phyloP scores from a whole-genome alignment of 2,113 vertebrate species.

The Platichthys stellatus region DNA sequence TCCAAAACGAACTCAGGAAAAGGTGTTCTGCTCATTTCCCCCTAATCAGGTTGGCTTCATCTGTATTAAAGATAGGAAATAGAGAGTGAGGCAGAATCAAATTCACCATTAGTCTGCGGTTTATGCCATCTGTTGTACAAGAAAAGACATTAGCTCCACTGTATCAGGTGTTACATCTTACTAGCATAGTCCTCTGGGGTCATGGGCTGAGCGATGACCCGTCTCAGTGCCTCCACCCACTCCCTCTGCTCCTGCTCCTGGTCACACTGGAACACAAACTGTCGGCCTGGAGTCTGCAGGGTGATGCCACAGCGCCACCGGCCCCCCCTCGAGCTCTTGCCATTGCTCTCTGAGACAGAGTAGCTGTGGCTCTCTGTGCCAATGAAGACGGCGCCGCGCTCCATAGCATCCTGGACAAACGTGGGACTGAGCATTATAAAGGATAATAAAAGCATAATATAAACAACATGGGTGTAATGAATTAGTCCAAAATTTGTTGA shows the following conservation, averaged over 20 bases:
- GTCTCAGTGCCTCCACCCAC: conserved; percentile 87
- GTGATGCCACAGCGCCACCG: conserved; percentile 86
- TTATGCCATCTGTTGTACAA: neutral
- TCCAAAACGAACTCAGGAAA: neutral
- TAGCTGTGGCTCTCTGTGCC: conserved; percentile 87
- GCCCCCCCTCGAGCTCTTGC: conserved; percentile 77
- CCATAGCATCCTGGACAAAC: conserved; percentile 86
- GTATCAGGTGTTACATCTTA: conserved; percentile 56
- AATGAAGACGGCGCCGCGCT: conserved; percentile 89
- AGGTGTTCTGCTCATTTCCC: conserved; percentile 62
- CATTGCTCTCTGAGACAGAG: conserved; percentile 79
- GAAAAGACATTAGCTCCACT: neutral
- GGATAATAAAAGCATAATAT: no score
- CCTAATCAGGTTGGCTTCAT: conserved; percentile 78
- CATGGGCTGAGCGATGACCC: conserved; percentile 85
- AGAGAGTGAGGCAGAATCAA: neutral
- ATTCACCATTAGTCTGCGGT: neutral
- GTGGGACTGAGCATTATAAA: no score
- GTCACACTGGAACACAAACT: conserved; percentile 91
- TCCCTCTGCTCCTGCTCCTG: conserved; percentile 87
- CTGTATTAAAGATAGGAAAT: conserved; percentile 52
- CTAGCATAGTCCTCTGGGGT: conserved; percentile 80
- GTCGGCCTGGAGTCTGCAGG: conserved; percentile 85
- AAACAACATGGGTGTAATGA: neutral
- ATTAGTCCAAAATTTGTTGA: no score